Evolutionary conservation across 2,888 invertebrate species (phyloP).

Genomic region (Harpalus rubripes): DNA sequence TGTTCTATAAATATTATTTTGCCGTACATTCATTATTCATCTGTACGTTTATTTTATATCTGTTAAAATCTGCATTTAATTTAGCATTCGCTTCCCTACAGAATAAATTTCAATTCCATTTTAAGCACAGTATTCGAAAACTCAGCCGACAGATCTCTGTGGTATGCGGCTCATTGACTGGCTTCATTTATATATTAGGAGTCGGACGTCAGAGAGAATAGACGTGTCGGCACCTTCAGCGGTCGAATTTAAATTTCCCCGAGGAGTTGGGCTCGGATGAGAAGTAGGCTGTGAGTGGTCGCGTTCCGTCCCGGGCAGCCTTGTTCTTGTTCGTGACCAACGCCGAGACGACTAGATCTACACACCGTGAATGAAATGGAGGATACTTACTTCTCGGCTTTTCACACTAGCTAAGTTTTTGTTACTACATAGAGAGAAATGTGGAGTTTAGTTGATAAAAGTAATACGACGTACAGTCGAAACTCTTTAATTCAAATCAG

Average conservation of each 20-base stretch:
- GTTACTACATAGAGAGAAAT: not conserved
- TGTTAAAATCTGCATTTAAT: too few species aligned
- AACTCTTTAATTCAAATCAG: too few species aligned
- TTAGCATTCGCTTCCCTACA: too few species aligned
- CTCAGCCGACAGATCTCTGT: not conserved
- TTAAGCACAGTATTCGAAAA: not conserved
- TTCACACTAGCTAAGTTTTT: not conserved
- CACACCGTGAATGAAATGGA: not conserved
- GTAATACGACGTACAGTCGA: not conserved
- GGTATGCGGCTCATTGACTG: not conserved
- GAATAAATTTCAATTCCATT: not conserved
- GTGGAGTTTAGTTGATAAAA: not conserved
- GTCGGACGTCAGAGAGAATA: not conserved
- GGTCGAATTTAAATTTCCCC: conserved; percentile 48
- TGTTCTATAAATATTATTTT: too few species aligned
- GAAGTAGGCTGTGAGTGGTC: conserved; percentile 29
- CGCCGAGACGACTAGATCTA: not conserved
- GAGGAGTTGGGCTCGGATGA: conserved; percentile 25
- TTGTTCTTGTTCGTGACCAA: conserved; percentile 4
- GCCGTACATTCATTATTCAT: too few species aligned
- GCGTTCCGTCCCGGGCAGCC: not conserved
- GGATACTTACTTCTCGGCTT: not conserved
- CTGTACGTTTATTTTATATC: too few species aligned
- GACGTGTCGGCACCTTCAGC: conserved; percentile 17
- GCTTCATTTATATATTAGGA: conserved; percentile 13